phyloP scores from a whole-genome alignment of 2,113 vertebrate species.

The Gasterosteus nipponicus region DNA sequence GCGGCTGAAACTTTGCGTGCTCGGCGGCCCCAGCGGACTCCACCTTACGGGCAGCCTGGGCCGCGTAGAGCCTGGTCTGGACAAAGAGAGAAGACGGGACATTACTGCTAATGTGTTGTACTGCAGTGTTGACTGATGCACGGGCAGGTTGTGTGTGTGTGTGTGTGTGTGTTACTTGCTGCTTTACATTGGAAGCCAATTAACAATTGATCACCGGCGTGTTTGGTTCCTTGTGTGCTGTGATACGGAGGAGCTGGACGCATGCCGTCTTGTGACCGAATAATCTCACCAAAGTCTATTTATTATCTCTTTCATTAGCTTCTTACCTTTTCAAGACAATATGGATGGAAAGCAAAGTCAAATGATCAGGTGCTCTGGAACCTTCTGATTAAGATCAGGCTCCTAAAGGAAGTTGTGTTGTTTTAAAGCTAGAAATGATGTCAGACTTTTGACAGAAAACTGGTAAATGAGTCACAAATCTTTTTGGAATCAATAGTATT shows the following conservation, averaged over 20 bases:
- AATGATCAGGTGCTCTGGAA: not conserved
- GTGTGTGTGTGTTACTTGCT: no score
- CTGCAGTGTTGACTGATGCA: not conserved
- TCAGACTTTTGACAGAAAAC: not conserved
- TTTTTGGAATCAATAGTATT: not conserved
- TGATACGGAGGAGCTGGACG: no score
- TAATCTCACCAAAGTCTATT: not conserved
- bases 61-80: constrained; percentile 91
- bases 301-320: not conserved
- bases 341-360: no score
- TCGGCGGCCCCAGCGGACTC: constrained; percentile 70
- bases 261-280: not conserved
- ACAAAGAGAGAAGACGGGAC: constrained; percentile 61
- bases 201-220: not conserved
- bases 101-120: constrained; percentile 44
- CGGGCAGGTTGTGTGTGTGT: not conserved
- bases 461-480: not conserved
- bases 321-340: not conserved
- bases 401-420: not conserved
- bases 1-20: constrained; percentile 78
- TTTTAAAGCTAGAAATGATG: not conserved
- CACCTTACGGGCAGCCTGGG: constrained; percentile 88
- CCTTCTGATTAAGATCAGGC: not conserved
- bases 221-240: not conserved
- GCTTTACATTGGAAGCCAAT: no score